Evolutionary conservation across 1,140 invertebrate species (phyloP).

Genomic region (Drosophila guanche): DNA sequence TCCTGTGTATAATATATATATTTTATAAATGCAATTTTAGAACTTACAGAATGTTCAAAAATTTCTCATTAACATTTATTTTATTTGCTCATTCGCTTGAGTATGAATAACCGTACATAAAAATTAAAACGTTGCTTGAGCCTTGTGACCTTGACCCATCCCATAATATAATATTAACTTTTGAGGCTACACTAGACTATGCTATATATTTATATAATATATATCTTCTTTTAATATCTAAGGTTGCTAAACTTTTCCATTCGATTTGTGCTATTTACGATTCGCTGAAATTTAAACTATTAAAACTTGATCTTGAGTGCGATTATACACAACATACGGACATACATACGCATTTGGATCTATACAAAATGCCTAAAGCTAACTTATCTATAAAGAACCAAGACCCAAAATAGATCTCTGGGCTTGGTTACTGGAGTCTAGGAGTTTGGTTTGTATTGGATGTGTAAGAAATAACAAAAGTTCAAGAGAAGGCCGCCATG

Average conservation of each 20-base stretch:
- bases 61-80: conserved; percentile 60
- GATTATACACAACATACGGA: conserved; percentile 26
- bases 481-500: conserved; percentile 58
- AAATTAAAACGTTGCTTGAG: conserved; percentile 76
- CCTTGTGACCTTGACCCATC: conserved; percentile 30
- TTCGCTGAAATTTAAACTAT: conserved; percentile 73
- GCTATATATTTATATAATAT: conserved; percentile 30
- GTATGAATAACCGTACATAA: conserved; percentile 69
- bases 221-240: conserved; percentile 58
- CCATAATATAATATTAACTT: conserved; percentile 50
- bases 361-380: conserved; percentile 72
- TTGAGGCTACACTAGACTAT: conserved; percentile 65
- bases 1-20: conserved; percentile 61
- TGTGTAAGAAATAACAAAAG: conserved; percentile 23
- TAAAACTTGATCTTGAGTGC: conserved; percentile 67
- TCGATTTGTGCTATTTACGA: conserved; percentile 72
- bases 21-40: conserved; percentile 80
- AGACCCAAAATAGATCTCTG: background rate
- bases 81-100: conserved; percentile 16
- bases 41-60: conserved; percentile 80
- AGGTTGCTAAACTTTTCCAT: conserved; percentile 59
- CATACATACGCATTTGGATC: conserved; percentile 44
- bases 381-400: conserved; percentile 60
- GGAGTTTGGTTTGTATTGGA: conserved; percentile 69
- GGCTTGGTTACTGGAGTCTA: conserved; percentile 58